phyloP scores from a whole-genome alignment of 2,888 invertebrate genomes.

The Andrena fulva region DNA sequence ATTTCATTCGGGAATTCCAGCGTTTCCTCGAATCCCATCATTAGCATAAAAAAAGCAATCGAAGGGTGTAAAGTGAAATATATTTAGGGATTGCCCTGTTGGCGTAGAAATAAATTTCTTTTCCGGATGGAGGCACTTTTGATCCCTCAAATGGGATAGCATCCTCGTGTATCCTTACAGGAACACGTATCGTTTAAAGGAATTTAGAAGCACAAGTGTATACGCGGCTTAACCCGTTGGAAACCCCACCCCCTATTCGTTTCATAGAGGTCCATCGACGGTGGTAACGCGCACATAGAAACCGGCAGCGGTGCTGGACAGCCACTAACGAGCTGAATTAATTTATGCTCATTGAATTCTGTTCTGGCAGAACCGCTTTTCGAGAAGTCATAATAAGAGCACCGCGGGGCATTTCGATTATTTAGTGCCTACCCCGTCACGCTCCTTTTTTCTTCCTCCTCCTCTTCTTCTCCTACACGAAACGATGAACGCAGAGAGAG shows the following conservation, averaged over 20 bases:
- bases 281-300: constrained; percentile 45
- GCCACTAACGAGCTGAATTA: constrained; percentile 79
- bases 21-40: too few relatives aligned
- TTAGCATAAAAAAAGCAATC: too few relatives aligned
- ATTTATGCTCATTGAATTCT: constrained; percentile 77
- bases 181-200: too few relatives aligned
- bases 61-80: too few relatives aligned
- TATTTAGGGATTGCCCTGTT: too few relatives aligned
- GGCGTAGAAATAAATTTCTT: too few relatives aligned
- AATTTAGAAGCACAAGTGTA: neutral
- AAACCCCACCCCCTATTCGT: constrained; percentile 27
- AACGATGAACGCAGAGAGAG: constrained; percentile 1
- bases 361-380: constrained; percentile 73
- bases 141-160: too few relatives aligned
- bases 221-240: constrained; percentile 22
- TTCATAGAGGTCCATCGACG: constrained; percentile 41
- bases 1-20: neutral
- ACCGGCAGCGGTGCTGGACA: constrained; percentile 41
- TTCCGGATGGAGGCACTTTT: too few relatives aligned
- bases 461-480: neutral
- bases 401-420: constrained; percentile 70
- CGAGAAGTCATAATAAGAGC: constrained; percentile 75
- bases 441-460: neutral
- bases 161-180: too few relatives aligned
- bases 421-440: constrained; percentile 59